These are phyloP conservation scores for Cnemophilus loriae DNA, from an alignment of 2,113 vertebrate genomes.

Conservation along the genomic window DNA sequence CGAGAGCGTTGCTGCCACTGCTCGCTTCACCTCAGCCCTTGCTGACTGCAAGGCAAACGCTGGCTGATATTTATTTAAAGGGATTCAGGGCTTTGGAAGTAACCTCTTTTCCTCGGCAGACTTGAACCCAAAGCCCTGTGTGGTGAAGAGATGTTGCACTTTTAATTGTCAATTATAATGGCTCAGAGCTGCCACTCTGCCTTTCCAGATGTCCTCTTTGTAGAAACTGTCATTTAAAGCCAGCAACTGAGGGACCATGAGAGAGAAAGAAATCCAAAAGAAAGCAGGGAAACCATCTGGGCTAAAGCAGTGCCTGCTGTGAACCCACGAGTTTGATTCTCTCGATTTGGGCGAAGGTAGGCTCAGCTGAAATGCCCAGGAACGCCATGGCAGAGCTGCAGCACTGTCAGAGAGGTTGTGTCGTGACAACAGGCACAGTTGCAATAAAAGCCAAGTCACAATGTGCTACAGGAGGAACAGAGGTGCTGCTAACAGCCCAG, in stretches of 20 bases:
- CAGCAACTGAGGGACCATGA: background rate
- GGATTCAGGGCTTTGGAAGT: background rate
- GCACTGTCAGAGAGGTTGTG: background rate
- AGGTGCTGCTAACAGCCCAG: background rate
- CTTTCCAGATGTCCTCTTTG: background rate
- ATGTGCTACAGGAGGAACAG: background rate
- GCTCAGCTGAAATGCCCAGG: background rate
- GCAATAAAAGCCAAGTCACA: background rate
- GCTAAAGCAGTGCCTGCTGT: background rate
- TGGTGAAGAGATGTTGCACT: background rate
- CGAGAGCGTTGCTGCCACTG: background rate
- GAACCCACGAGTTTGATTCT: background rate
- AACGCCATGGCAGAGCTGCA: background rate
- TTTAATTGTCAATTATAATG: background rate
- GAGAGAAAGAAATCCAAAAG: background rate
- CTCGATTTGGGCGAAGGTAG: background rate
- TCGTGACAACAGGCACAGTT: fast-evolving
- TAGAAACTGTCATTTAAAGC: background rate
- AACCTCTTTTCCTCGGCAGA: background rate
- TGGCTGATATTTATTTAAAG: conserved; percentile 41
- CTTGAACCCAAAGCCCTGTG: background rate
- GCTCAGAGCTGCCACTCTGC: background rate
- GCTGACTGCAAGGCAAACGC: conserved; percentile 18
- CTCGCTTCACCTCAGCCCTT: background rate
- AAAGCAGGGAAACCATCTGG: background rate